phyloP scores from a whole-genome alignment of 2,797 vertebrate species.

The Enteromius radiatus region DNA sequence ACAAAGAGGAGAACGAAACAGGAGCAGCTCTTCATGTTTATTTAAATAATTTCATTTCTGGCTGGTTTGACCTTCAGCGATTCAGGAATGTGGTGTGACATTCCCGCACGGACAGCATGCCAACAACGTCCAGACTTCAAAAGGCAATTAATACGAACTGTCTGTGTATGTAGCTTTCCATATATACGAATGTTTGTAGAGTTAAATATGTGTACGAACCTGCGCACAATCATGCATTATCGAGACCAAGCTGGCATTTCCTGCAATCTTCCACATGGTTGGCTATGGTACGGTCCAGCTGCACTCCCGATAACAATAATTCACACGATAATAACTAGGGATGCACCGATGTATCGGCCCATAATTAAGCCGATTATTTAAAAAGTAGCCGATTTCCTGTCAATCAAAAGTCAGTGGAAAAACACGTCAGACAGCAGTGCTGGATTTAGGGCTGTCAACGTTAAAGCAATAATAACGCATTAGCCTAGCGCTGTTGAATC shows the following conservation, averaged over 20 bases:
- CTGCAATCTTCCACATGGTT: slow-evolving; percentile 22
- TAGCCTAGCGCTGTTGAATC: not conserved
- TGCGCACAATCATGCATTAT: slow-evolving; percentile 29
- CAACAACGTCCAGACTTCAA: not conserved
- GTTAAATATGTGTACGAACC: slow-evolving; percentile 50
- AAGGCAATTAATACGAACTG: slow-evolving; percentile 19
- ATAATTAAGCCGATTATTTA: not conserved
- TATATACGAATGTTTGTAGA: slow-evolving; percentile 66
- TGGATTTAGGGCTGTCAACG: not conserved
- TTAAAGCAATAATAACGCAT: not conserved
- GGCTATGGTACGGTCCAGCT: slow-evolving; percentile 46
- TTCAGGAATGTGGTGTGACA: slow-evolving; percentile 22
- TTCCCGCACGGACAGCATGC: slow-evolving; percentile 16
- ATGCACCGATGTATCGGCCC: not conserved
- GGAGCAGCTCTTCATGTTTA: slow-evolving; percentile 71
- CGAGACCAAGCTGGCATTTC: slow-evolving; percentile 34
- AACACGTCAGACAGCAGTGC: not conserved
- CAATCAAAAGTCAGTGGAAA: not conserved
- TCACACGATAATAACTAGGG: slow-evolving; percentile 21
- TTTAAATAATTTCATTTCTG: slow-evolving; percentile 77
- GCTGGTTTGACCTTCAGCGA: slow-evolving; percentile 20
- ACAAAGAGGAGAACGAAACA: slow-evolving; percentile 55
- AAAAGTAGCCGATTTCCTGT: not conserved
- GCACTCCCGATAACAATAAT: slow-evolving; percentile 40
- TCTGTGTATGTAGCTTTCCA: slow-evolving; percentile 35